Base-by-base conservation (phyloP, 2,797 vertebrate species). In the Lophotriccus pileatus region DNA sequence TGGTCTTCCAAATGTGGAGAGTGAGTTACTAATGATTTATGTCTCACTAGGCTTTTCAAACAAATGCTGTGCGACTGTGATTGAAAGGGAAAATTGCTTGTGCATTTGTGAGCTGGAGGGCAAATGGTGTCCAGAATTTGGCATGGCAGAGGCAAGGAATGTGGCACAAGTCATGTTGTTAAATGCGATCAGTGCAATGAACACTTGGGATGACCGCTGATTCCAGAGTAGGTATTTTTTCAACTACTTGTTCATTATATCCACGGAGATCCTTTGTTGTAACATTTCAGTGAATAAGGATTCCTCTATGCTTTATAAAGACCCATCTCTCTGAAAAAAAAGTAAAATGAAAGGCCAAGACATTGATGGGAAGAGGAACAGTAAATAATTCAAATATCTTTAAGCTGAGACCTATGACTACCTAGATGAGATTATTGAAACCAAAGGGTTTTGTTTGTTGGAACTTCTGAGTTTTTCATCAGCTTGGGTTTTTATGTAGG, bases 181-280 rank as follows among this genome's bases (percentile, higher is more conserved):
- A 39, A 68, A 49, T 19, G 18, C 11, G 32, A 41, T 36, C 52
- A 9, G 2, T 12, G 39, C 52, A 76, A 43, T 8, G 68, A 91
- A 52, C 22, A 23, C 15, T 63, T n/a, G 9, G 18, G 9, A 2
- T 23, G 17, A 59, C 32, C 3, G 1, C 12, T 1, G 2, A 7
- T n/a, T 43, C 3, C 3, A 43, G 62, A 94, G 32, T 4, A 11
- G 14, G 1, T 39, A 39, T 89, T 63, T 89, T 52, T 70, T 62
- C 13, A 47, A 27, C 25, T 55, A 28, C 62, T 85, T 62, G 41
- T 47, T 60, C 19, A 17, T 41, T 44, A 77, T 20, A 46, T 52
- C 7, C 20, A n/a, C 1, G 2, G 41, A 93, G n/a, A 73, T 59
- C 8, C 16, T 84, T 70, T 69, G 27, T 32, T 44, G 27, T 24